phyloP scores from a whole-genome alignment of 92 coral and sea anemone genomes.

The Parazoanthus atlanticus region DNA sequence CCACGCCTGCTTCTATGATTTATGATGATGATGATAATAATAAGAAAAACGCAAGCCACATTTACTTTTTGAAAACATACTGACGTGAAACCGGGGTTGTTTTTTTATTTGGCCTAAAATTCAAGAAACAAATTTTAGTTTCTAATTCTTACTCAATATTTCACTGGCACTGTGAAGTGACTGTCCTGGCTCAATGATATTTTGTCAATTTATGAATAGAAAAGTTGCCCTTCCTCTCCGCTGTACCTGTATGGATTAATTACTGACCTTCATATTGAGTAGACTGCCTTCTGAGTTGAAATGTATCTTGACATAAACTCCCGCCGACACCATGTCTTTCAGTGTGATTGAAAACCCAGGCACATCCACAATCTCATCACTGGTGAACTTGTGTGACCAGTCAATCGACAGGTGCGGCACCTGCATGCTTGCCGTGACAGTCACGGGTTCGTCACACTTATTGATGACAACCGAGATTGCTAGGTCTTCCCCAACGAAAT shows the following conservation, averaged over 20 bases:
- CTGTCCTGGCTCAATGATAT: too few species aligned
- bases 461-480: conserved; percentile 18
- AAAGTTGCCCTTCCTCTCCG: too few species aligned
- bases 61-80: too few species aligned
- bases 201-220: too few species aligned
- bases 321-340: conserved; percentile 31
- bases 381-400: conserved; percentile 67
- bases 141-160: too few species aligned
- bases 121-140: too few species aligned
- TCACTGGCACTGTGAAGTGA: too few species aligned
- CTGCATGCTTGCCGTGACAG: conserved; percentile 58
- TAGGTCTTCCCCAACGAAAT: conserved; percentile 38
- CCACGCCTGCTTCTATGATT: too few species aligned
- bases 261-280: conserved; percentile 49
- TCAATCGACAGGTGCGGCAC: conserved; percentile 57
- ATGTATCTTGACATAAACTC: conserved; percentile 49
- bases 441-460: conserved; percentile 66
- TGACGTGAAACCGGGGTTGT: too few species aligned
- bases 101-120: too few species aligned
- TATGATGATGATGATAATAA: too few species aligned
- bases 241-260: background rate
- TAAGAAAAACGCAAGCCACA: too few species aligned
- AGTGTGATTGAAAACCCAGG: conserved; percentile 57
- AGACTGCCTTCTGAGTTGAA: conserved; percentile 29
- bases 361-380: conserved; percentile 56